A percentile compares a stretch with the other conserved stretches of the same genome.
Conservation (phyloP, 2,888 invertebrate genomes). For the Ypsolopha scabrella region DNA sequence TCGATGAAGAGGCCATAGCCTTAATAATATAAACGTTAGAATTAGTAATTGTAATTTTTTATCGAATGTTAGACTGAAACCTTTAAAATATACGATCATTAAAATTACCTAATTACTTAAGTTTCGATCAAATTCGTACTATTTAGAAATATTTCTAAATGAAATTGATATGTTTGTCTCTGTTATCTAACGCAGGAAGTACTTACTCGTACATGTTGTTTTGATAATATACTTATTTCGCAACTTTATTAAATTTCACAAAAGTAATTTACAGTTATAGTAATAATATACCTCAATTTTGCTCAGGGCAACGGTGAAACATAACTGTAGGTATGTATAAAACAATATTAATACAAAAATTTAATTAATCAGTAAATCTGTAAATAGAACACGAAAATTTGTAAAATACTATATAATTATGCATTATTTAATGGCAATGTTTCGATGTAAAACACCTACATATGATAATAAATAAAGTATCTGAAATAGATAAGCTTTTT, state of each 20-base stretch:
- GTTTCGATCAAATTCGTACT: conserved; percentile 22
- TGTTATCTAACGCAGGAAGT: too few relatives aligned
- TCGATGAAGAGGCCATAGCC: conserved; percentile 32
- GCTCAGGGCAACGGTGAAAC: conserved; percentile 34
- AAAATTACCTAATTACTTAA: conserved; percentile 30
- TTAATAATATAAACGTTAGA: conserved; percentile 34
- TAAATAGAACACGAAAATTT: conserved; percentile 43
- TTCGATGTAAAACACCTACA: conserved; percentile 66
- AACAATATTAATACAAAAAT: neutral
- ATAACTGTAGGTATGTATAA: conserved; percentile 28
- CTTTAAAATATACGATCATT: conserved; percentile 59
- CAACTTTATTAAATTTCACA: too few relatives aligned
- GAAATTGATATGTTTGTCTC: neutral
- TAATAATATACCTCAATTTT: conserved; percentile 25
- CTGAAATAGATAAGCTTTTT: neutral
- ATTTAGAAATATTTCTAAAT: conserved; percentile 4
- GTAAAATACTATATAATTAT: conserved; percentile 52
- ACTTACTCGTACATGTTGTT: too few relatives aligned
- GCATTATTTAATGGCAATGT: conserved; percentile 60
- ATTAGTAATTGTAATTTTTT: conserved; percentile 49
- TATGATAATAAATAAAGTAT: conserved; percentile 49
- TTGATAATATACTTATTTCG: too few relatives aligned
- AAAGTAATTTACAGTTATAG: neutral
- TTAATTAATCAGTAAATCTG: conserved; percentile 21
- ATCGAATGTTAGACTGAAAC: conserved; percentile 68